A percentile compares a stretch with the other conserved stretches of the same genome.
Conservation (phyloP, 2,113 vertebrate species). For the Hydropotes inermis region DNA sequence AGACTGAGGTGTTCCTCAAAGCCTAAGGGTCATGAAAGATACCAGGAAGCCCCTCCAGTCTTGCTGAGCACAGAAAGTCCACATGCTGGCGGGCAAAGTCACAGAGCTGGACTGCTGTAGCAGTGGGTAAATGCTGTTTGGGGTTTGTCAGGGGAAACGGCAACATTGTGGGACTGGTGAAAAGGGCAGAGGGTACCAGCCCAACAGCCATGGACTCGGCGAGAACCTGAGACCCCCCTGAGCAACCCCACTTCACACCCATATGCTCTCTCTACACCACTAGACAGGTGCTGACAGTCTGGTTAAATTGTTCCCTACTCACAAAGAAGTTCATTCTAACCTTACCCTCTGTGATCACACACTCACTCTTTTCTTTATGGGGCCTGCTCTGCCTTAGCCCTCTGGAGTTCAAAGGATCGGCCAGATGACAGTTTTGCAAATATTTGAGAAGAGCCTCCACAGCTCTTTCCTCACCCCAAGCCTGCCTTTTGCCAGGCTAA, state of each 20-base stretch:
- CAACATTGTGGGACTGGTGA: background rate
- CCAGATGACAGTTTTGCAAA: background rate
- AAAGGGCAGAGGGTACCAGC: background rate
- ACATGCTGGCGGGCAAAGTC: background rate
- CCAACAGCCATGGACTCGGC: rapidly evolving
- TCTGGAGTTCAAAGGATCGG: background rate
- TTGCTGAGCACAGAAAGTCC: background rate
- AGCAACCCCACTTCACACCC: rapidly evolving
- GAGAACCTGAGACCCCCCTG: background rate
- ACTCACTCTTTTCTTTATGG: background rate
- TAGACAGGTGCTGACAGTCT: too few species aligned
- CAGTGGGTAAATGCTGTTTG: background rate
- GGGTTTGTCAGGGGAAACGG: background rate
- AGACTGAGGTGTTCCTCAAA: background rate
- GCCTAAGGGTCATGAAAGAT: background rate
- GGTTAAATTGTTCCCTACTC: background rate
- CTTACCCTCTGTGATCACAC: background rate
- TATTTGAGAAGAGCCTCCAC: background rate
- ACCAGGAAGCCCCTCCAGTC: background rate
- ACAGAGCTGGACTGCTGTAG: background rate
- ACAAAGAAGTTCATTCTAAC: background rate
- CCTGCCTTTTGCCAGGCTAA: background rate
- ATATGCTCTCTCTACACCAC: background rate
- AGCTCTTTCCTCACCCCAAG: background rate
- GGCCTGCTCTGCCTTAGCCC: background rate